Conservation (phyloP, 1,140 invertebrate species). For the Saccostrea glomerata region DNA sequence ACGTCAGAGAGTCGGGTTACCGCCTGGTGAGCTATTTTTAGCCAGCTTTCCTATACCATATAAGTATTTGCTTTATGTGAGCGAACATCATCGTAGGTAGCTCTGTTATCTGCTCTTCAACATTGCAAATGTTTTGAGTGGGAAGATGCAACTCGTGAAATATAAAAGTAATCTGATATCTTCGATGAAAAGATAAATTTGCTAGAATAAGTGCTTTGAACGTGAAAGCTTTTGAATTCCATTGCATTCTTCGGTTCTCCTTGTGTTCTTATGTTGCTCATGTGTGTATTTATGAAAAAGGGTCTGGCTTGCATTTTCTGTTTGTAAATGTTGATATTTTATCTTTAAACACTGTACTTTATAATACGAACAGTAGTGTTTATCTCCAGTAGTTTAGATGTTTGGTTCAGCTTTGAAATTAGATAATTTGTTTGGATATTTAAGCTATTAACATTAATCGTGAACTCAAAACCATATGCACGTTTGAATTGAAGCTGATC, state of each 20-base stretch:
- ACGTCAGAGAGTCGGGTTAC: constrained; percentile 38
- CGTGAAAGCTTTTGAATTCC: not conserved
- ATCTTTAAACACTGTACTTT: too few relatives aligned
- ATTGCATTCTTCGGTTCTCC: not conserved
- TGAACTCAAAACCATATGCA: too few relatives aligned
- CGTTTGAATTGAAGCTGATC: too few relatives aligned
- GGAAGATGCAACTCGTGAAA: constrained; percentile 28
- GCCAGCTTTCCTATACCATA: constrained; percentile 20
- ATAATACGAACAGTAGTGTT: too few relatives aligned
- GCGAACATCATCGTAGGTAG: not conserved
- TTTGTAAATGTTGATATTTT: not conserved
- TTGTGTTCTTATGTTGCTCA: not conserved
- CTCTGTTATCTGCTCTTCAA: not conserved
- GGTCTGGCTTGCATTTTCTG: not conserved
- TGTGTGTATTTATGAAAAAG: too few relatives aligned
- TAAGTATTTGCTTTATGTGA: constrained; percentile 30
- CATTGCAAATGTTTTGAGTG: constrained; percentile 24
- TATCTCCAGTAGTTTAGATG: too few relatives aligned
- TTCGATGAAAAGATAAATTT: constrained; percentile 21
- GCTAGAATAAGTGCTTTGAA: not conserved
- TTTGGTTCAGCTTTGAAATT: too few relatives aligned
- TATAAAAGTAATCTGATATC: constrained; percentile 32
- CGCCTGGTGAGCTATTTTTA: constrained; percentile 35
- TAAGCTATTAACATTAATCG: too few relatives aligned
- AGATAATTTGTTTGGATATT: too few relatives aligned